Evolutionary conservation across 2,888 invertebrate species (phyloP), one percentile per base, ranked within the genome.

Genomic region (Belgica antarctica): DNA sequence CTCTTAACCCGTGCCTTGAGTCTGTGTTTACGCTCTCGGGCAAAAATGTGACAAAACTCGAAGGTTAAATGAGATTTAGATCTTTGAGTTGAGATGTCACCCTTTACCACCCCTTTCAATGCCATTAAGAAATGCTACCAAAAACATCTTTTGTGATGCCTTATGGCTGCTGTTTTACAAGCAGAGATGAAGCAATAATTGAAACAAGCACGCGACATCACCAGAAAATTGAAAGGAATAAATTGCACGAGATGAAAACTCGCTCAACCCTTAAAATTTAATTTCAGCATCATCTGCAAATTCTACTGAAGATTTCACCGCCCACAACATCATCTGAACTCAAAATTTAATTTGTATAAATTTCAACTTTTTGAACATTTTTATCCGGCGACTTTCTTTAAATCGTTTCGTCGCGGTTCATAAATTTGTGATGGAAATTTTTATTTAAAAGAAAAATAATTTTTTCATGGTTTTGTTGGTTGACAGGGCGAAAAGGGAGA

Each of bases 11-110:
- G 68, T 68, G 68, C 68, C 68, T 57, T 24, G 22, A 17, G 12
- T 34, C 31, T 34, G 34, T 28, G 27, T 68, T 52, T 52, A 22
- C 22, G 52, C 47, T 62, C 28, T n/a, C 15, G 61, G 61, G 17
- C 31, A 59, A 25, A 59, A 8, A 27, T 25, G 25, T 31, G 34
- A 15, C 34, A 62, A 8, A 62, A 22, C 19, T 25, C 31, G 28
- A 62, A 68, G 68, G 68, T 68, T 68, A 68, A 62, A 66, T 66
- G 27, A 28, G 52, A 65, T 65, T 68, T 31, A 31, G 52, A 65
- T 24, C 47, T 28, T n/a, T 15, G 19, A 59, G 25, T 46, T 8
- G n/a, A n/a, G n/a, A 65, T 36, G 57, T 68, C 68, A 68, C 68
- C 68, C 68, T 52, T 68, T 68, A 47, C 36, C 66, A 66, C 66